Evolutionary conservation across 1,140 invertebrate species (phyloP), one percentile per base, ranked within the genome.

Genomic region (Papilio aristodemus): DNA sequence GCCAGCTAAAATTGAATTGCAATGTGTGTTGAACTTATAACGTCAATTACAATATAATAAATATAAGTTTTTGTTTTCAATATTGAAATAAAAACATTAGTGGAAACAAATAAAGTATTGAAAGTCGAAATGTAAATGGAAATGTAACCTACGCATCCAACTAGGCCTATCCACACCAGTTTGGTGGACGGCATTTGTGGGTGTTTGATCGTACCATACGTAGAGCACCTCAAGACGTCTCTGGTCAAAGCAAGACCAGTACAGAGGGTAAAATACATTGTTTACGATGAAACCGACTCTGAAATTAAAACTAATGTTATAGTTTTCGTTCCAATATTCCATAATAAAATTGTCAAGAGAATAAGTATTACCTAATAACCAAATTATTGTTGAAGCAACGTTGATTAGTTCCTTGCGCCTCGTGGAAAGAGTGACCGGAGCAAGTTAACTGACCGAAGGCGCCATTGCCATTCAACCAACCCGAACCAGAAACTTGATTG

Each of bases 211-310:
- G 63, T 90, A 85, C 79, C 84, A 82, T 0, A 84, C 84, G 50
- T 90, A 91, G 6, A 91, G 58, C 11, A 91, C 87, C 73, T 90
- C 87, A 38, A 91, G 43, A 5, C 86, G 80, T 7, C 72, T 71
- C 46, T 71, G 76, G 70, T 90, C 80, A 59, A 88, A 91, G 77
- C 89, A 91, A 0, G 87, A 90, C 75, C 79, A 82, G 70, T 83
- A 91, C 11, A 78, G 59, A 7, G 85, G 78, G 54, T 90, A 77
- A 71, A 90, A 85, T 0, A 81, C 73, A 25, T 77, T 74, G 68
- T 86, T 74, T 0, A 90, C 85, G 13, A 69, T 78, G 39, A 86
- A 90, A 5, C 89, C 89, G 17, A 83, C 75, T 22, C 88, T 89
- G 66, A 41, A 77, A 81, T 39, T 7, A 64, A 50, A 10, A 58